Evolutionary conservation across 2,113 vertebrate species (phyloP), one percentile per base, ranked within the genome.

Genomic region (Ceyx cyanopectus): DNA sequence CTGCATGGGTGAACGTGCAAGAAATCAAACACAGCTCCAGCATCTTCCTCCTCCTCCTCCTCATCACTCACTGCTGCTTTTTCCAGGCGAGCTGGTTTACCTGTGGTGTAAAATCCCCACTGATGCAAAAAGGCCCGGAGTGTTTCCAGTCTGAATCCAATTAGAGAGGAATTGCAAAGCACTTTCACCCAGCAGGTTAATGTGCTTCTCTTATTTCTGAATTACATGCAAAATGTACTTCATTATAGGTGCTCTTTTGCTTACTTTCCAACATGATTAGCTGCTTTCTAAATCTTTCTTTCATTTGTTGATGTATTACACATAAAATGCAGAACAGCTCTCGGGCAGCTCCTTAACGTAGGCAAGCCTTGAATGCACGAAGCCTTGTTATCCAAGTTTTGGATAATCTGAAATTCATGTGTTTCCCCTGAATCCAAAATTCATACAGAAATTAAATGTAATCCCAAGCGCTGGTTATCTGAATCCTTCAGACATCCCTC

Each of bases 401-500:
- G 80, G 61, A 8, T 18, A 32, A 86, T 81, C 69, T 79, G 86
- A 65, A 95, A 88, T 46, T 81, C 63, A 30, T 14, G 3, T 51
- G 4, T 43, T 75, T 37, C 57, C 57, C 80, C 90, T 5, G 80
- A 78, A 74, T 68, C 79, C 86, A 65, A 54, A 72, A 37, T 7
- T 68, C 66, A 7, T 15, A 37, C 12, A 65, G 88, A 73, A 92
- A 94, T 86, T 32, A 34, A 81, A 48, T 81, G 83, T 72, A 86
- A 93, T 93, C 80, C 92, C 69, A 12, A n/a, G 45, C 1, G 11
- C 76, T 81, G 53, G 92, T 94, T 96, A 88, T 95, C 93, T 57
- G 92, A 81, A 86, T 89, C 81, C 66, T 54, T 93, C 93, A 96
- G 93, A 78, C 65, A 53, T 27, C 90, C 95, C 90, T 56, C 50